Base-by-base conservation (phyloP, 2,113 vertebrate species). In the Neotragus pygmaeus region DNA sequence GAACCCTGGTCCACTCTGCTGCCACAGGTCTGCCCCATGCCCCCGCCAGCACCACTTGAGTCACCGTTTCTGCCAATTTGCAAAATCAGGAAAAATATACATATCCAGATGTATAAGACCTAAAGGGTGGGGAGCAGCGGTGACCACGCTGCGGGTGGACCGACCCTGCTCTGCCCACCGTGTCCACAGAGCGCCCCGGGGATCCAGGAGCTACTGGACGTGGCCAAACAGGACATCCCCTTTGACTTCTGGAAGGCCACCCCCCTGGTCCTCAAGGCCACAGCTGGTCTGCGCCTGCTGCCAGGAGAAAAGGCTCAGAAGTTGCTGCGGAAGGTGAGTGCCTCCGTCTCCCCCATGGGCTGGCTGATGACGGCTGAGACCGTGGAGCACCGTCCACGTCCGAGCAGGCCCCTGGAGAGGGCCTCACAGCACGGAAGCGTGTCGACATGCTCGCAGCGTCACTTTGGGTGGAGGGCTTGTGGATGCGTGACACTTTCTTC, bases 251-350 rank as follows among this genome's bases (percentile, higher is more conserved):
- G 99, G 99, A 98, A 98, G 90, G 98, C 94, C 53, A 99, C 99
- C 36, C 99, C 99, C 1, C 90, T 99, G 92, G 99, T 99, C 27
- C 99, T 99, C 85, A 99, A 99, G 98, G 99, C 99, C 82, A 99
- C 99, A 0, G 99, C 99, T 30, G 99, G 99, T 23, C 98, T 99
- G 62, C 99, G 99, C 11, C 98, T 99, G 19, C 98, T 99, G 85
- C 99, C 99, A 1, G 99, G 99, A 97, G 99, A 99, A 97, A 99
- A 99, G 96, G 99, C 99, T 64, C 97, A 99, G 51, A 99, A 99
- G n/a, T 94, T 99, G 90, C 98, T 99, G 96, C 97, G 99, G 97
- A 99, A 97, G 98, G 99, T 99, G 97, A 94, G 12, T 6, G 43
- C 80, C 45, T 62, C 75, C 39, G 1, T 39, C 36, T 78, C 83